phyloP scores from a whole-genome alignment of 2,113 vertebrate genomes.

The Callithrix jacchus region DNA sequence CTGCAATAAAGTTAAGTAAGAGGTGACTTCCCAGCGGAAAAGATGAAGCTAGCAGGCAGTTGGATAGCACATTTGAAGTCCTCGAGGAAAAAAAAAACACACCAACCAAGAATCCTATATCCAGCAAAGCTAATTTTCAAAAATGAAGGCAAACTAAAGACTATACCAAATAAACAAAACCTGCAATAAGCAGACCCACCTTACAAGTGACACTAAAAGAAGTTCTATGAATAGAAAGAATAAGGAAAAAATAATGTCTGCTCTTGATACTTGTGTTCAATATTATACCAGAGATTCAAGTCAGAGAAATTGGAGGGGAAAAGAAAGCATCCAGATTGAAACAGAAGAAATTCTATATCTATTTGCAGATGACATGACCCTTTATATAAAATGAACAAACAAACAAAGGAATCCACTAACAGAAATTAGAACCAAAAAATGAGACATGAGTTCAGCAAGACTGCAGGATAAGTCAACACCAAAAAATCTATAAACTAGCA shows the following conservation, averaged over 20 bases:
- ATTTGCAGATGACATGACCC: not conserved
- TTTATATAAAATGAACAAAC: not conserved
- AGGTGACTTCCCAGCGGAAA: not conserved
- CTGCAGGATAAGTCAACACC: not conserved
- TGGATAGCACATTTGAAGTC: not conserved
- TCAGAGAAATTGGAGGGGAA: not conserved
- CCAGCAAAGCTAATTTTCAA: not conserved
- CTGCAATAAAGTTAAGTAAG: not conserved
- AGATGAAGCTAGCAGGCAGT: not conserved
- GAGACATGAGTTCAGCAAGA: not conserved
- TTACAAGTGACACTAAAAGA: not conserved
- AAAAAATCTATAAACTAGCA: not conserved
- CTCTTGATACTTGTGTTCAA: not conserved
- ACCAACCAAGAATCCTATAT: not conserved
- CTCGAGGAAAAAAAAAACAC: not conserved
- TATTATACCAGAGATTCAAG: not conserved
- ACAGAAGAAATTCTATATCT: not conserved
- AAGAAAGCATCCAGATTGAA: not conserved
- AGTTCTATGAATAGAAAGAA: not conserved
- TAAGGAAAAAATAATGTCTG: not conserved
- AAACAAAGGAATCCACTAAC: not conserved
- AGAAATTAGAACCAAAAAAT: not conserved
- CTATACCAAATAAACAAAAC: not conserved
- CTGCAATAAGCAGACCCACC: not conserved
- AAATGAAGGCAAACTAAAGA: not conserved